phyloP scores from a whole-genome alignment of 2,113 vertebrate genomes.

The Pagrus major region DNA sequence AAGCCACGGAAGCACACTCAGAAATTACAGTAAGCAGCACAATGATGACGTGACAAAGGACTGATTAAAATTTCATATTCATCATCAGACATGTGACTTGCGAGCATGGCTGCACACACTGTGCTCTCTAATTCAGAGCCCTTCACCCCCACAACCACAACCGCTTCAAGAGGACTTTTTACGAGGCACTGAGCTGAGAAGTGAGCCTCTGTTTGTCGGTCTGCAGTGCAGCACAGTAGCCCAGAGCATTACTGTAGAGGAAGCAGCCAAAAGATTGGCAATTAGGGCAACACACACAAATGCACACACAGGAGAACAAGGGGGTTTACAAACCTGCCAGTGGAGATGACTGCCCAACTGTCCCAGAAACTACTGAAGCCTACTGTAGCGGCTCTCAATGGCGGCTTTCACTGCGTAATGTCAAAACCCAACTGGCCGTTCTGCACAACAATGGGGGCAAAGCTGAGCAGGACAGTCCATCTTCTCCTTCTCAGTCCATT shows the following conservation, averaged over 20 bases:
- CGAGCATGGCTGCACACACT: background rate
- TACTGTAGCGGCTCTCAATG: slow-evolving; percentile 63
- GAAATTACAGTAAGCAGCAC: slow-evolving; percentile 42
- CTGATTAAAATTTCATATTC: slow-evolving; percentile 52
- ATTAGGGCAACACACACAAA: slow-evolving; percentile 70
- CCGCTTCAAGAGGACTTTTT: slow-evolving; percentile 39
- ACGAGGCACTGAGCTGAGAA: slow-evolving; percentile 44
- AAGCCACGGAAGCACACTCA: slow-evolving; percentile 39
- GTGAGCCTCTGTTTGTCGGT: slow-evolving; percentile 41
- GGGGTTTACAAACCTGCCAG: slow-evolving; percentile 66
- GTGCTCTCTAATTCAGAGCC: slow-evolving; percentile 20
- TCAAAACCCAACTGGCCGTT: slow-evolving; percentile 46
- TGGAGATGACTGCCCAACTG: slow-evolving; percentile 68
- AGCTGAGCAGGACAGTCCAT: slow-evolving; percentile 30
- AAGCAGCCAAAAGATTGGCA: slow-evolving; percentile 64
- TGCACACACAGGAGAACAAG: slow-evolving; percentile 53
- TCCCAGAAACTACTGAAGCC: slow-evolving; percentile 79
- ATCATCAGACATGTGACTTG: slow-evolving; percentile 20
- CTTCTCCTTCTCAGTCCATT: slow-evolving; percentile 28
- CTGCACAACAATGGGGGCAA: slow-evolving; percentile 33
- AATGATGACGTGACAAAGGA: slow-evolving; percentile 18
- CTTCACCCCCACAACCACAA: background rate
- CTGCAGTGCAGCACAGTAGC: slow-evolving; percentile 51
- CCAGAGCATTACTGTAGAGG: slow-evolving; percentile 61
- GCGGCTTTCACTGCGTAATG: slow-evolving; percentile 59